Evolutionary conservation across 1,140 invertebrate genomes (phyloP), one percentile per base, ranked within the genome.

Genomic region (Drosophila nasuta): DNA sequence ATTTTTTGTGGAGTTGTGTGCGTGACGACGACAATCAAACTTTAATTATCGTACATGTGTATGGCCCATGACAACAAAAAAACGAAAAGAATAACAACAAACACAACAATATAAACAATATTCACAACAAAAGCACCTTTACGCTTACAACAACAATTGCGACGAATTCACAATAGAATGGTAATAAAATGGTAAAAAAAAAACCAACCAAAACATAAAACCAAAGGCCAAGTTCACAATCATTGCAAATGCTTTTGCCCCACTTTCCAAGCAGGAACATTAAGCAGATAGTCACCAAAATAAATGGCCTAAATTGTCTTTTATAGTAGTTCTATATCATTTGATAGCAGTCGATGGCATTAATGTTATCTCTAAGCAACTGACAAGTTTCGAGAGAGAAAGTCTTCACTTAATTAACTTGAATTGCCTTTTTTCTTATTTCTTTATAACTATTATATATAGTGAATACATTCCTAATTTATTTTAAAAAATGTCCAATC

Each of bases 1-100:
- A 20, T 15, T 43, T 8, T 6, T 57, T 71, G 78, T 65, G 49
- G 20, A 20, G 20, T 30, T 30, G 48, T 58, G 66, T 66, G 60
- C 51, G 72, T 52, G 82, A 82, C 79, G 52, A 58, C 48, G 8
- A 41, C 68, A 82, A 86, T 73, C 64, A 79, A 64, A 64, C 20
- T 54, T 64, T 41, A 51, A 64, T 52, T 43, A 52, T 54, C 38
- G 41, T 28, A 28, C n/a, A 28, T 43, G 17, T 28, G 33, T 51
- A 30, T 64, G 51, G n/a, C 46, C 46, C 17, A 30, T 51, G 45
- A 75, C 66, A 76, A 75, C 66, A 79, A 33, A 17, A 2, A 75
- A 11, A 54, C 30, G 30, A 33, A 5, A 33, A 33, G 5, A 7
- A 33, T 33, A 33, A 33, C 30, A 8, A 33, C 30, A 49, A 57